A percentile compares a stretch with the other conserved stretches of the same genome.
Evolutionary conservation across 1,140 invertebrate genomes (phyloP).

Genomic region (Zaprionus gabonicus): DNA sequence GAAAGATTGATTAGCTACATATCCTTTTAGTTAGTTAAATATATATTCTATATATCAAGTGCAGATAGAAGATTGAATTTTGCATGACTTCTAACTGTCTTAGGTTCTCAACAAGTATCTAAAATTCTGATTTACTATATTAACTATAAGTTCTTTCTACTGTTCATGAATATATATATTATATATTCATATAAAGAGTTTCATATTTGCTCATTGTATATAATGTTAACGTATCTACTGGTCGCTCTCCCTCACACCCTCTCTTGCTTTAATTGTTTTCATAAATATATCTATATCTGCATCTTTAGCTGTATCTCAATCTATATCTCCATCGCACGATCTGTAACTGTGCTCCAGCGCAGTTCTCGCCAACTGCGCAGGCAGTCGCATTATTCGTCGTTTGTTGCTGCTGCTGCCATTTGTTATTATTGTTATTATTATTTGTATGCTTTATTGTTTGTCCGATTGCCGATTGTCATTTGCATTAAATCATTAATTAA

Average conservation of each 20-base stretch:
- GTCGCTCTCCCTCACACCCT: not conserved
- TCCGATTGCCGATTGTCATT: conserved; percentile 45
- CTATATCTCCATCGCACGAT: conserved; percentile 8
- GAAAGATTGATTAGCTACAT: too few relatives aligned
- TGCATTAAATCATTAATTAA: conserved; percentile 66
- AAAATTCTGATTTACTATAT: not conserved
- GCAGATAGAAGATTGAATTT: too few relatives aligned
- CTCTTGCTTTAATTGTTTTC: not conserved
- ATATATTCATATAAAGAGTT: not conserved
- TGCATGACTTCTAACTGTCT: too few relatives aligned
- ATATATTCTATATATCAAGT: too few relatives aligned
- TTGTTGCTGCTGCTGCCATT: conserved; percentile 8
- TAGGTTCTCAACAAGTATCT: too few relatives aligned
- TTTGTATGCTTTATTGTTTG: conserved; percentile 30
- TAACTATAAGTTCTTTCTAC: not conserved
- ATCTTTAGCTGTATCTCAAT: conserved; percentile 20
- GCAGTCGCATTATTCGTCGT: not conserved
- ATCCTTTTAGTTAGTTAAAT: too few relatives aligned
- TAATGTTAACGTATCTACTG: not conserved
- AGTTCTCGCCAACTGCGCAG: conserved; percentile 25
- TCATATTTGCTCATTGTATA: not conserved
- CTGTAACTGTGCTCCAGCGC: conserved; percentile 23
- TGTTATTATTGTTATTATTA: conserved; percentile 28
- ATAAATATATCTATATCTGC: not conserved
- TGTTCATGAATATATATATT: not conserved